Conservation (phyloP, 2,888 invertebrate species). For the Lochmaea crataegi region DNA sequence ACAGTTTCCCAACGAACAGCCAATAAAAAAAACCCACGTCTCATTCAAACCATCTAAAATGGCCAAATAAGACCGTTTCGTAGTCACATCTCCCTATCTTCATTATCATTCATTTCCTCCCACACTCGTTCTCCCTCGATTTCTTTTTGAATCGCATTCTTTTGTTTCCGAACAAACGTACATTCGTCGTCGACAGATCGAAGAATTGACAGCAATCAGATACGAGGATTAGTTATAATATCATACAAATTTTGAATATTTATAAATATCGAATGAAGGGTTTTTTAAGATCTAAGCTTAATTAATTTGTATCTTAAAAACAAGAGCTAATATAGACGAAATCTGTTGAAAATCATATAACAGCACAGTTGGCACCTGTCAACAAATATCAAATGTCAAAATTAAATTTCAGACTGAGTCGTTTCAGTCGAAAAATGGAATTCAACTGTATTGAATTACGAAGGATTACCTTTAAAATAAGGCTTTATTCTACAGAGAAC, state of each 20-base stretch:
- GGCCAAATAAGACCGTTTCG: constrained; percentile 31
- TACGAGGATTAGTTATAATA: constrained; percentile 1
- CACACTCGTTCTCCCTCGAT: constrained; percentile 17
- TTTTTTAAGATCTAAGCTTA: too few relatives aligned
- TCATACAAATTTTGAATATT: neutral
- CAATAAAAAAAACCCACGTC: constrained; percentile 31
- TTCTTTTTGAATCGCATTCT: neutral
- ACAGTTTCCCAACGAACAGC: constrained; percentile 9
- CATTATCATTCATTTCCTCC: constrained; percentile 22
- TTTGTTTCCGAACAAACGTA: constrained; percentile 9
- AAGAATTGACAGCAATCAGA: constrained; percentile 8
- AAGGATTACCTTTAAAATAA: too few relatives aligned
- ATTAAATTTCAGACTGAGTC: too few relatives aligned
- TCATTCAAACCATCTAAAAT: constrained; percentile 28
- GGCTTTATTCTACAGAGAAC: too few relatives aligned
- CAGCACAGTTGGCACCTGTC: too few relatives aligned
- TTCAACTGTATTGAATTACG: too few relatives aligned
- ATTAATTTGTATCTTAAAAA: too few relatives aligned
- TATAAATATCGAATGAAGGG: too few relatives aligned
- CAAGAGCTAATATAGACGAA: too few relatives aligned
- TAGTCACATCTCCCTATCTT: constrained; percentile 29
- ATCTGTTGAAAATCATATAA: too few relatives aligned
- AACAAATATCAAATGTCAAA: too few relatives aligned
- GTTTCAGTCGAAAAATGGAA: too few relatives aligned
- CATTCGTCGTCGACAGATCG: neutral